Evolutionary conservation across 2,797 vertebrate species (phyloP).

Genomic region (Morelia viridis): DNA sequence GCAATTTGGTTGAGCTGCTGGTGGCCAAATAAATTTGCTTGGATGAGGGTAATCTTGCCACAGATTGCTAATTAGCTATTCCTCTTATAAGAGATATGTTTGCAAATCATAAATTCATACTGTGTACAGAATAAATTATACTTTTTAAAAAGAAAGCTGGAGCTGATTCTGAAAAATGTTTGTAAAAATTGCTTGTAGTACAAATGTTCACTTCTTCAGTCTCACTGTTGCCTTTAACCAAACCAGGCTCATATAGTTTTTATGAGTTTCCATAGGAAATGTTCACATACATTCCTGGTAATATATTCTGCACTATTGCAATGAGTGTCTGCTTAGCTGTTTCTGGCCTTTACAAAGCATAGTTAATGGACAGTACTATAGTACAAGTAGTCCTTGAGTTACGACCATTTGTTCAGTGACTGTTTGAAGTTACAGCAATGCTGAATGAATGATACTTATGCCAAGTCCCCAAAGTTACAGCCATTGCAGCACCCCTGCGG

Average conservation of each 20-base stretch:
- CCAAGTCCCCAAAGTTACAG: background rate
- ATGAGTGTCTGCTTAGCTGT: background rate
- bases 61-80: background rate
- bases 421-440: background rate
- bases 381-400: background rate
- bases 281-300: background rate
- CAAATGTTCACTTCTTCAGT: background rate
- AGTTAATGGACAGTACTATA: background rate
- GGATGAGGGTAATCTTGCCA: background rate
- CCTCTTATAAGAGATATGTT: background rate
- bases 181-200: background rate
- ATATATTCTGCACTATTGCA: background rate
- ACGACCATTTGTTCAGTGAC: background rate
- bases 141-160: background rate
- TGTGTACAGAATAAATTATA: background rate
- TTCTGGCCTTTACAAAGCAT: background rate
- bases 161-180: background rate
- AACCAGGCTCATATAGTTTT: background rate
- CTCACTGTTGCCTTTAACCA: background rate
- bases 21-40: background rate
- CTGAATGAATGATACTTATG: background rate
- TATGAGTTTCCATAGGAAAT: background rate
- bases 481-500: background rate
- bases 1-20: background rate
- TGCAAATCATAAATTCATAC: background rate